These are phyloP conservation scores for Scaptomyza hsui DNA, from an alignment of 1,140 invertebrate species.

Conservation along the genomic window DNA sequence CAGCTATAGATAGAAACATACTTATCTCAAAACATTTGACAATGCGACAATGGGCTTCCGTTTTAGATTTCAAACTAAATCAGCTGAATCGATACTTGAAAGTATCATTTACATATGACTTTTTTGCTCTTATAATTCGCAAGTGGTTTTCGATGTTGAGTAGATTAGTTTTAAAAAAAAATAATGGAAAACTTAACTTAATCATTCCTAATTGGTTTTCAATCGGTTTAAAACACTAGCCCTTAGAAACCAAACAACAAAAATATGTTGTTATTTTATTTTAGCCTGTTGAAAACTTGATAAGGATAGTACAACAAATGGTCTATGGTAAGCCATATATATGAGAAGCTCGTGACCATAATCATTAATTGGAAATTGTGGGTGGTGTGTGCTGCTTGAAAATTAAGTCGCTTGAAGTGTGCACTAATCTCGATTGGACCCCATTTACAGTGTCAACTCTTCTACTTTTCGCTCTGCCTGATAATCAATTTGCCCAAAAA, in stretches of 20 bases:
- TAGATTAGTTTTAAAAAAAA: too few species aligned
- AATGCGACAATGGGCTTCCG: slow-evolving; percentile 7
- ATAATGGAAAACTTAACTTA: too few species aligned
- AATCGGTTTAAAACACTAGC: too few species aligned
- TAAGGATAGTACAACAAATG: background rate
- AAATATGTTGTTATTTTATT: too few species aligned
- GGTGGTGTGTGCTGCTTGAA: slow-evolving; percentile 27
- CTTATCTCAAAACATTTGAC: too few species aligned
- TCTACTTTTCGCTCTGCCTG: background rate
- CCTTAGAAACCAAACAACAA: background rate
- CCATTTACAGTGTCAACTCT: slow-evolving; percentile 58
- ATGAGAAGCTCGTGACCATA: slow-evolving; percentile 14
- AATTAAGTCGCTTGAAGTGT: slow-evolving; percentile 46
- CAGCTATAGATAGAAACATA: background rate
- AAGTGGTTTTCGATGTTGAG: too few species aligned
- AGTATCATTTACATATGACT: too few species aligned
- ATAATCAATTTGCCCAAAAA: background rate
- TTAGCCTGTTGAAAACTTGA: background rate
- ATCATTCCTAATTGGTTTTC: background rate
- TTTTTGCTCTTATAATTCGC: background rate
- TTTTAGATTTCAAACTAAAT: slow-evolving; percentile 4
- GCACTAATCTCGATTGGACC: slow-evolving; percentile 53
- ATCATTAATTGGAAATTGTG: slow-evolving; percentile 22
- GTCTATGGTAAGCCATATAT: background rate
- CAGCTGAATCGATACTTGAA: background rate